A percentile compares a stretch with the other conserved stretches of the same genome.
These are phyloP conservation scores for Macquaria australasica DNA, from an alignment of 2,113 vertebrate species.

Conservation along the genomic window DNA sequence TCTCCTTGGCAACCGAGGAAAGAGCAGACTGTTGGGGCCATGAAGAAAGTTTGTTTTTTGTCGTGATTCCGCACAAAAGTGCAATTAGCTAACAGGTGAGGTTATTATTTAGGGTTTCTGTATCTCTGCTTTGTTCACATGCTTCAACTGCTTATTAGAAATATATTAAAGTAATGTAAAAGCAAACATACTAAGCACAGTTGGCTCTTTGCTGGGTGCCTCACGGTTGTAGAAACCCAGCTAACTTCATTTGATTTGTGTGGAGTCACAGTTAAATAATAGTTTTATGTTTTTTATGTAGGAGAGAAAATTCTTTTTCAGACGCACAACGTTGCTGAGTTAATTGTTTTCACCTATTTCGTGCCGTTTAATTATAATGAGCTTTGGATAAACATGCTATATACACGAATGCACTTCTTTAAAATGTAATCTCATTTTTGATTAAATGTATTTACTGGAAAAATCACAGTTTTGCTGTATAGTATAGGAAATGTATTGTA, in stretches of 20 bases:
- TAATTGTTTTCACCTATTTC: background rate
- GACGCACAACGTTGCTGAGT: background rate
- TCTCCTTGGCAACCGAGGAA: conserved; percentile 51
- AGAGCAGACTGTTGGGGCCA: background rate
- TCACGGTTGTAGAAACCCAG: background rate
- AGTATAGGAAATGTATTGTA: background rate
- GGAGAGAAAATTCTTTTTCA: too few species aligned
- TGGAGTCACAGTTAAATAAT: background rate
- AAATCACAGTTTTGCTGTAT: background rate
- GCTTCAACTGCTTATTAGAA: background rate
- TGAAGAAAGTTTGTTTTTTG: conserved; percentile 21
- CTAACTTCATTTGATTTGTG: background rate
- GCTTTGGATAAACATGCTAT: background rate
- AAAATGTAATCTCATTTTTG: background rate
- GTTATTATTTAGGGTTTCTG: background rate
- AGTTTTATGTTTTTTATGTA: background rate
- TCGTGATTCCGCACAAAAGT: background rate
- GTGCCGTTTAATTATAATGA: background rate
- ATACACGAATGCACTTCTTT: background rate
- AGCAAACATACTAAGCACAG: background rate
- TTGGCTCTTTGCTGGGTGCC: background rate
- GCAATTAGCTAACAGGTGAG: conserved; percentile 13
- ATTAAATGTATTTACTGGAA: background rate
- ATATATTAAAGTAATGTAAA: background rate
- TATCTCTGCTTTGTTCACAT: background rate